phyloP scores from a whole-genome alignment of 2,113 vertebrate species.

The Struthidea cinerea region DNA sequence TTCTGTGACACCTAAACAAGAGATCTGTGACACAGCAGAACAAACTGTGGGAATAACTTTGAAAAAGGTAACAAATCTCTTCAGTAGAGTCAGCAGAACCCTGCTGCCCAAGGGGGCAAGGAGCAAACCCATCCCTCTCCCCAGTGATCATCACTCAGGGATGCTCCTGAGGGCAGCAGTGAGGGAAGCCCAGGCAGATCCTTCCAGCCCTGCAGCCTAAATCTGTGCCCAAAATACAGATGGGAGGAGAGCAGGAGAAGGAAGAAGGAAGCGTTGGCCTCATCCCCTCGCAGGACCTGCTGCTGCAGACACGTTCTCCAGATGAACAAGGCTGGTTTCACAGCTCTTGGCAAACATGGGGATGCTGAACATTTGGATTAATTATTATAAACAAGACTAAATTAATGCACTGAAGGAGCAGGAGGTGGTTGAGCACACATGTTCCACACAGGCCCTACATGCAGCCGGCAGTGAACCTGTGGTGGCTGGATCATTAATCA shows the following conservation, averaged over 20 bases:
- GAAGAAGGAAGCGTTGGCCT: not conserved
- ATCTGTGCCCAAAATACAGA: not conserved
- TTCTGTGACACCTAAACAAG: not conserved
- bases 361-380: not conserved
- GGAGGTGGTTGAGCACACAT: not conserved
- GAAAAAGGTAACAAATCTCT: not conserved
- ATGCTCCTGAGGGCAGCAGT: not conserved
- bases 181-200: not conserved
- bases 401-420: not conserved
- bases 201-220: not conserved
- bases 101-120: not conserved
- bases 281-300: accelerated
- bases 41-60: not conserved
- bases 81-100: not conserved
- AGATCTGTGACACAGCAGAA: not conserved
- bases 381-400: not conserved
- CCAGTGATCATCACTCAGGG: not conserved
- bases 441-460: not conserved
- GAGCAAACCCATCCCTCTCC: not conserved
- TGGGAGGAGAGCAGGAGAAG: not conserved
- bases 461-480: not conserved
- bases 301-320: not conserved
- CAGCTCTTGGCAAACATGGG: not conserved
- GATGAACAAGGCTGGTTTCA: not conserved
- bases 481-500: slow-evolving; percentile 1